Conservation (phyloP, 2,797 vertebrate genomes). For the Micropoecilia bifurca region DNA sequence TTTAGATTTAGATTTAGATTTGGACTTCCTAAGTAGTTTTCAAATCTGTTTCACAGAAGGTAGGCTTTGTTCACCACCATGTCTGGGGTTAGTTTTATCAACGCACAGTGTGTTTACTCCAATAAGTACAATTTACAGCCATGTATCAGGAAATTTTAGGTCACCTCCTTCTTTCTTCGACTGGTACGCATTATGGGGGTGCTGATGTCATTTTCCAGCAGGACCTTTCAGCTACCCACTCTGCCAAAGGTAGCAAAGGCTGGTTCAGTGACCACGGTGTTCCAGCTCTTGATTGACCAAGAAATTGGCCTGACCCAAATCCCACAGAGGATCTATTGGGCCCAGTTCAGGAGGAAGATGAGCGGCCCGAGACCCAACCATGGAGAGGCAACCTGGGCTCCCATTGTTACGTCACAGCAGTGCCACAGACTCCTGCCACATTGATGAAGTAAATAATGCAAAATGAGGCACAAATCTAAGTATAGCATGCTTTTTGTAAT, state of each 20-base stretch:
- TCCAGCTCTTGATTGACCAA: background rate
- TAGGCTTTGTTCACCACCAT: background rate
- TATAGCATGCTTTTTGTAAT: background rate
- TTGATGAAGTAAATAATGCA: background rate
- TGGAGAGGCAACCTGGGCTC: background rate
- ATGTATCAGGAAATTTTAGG: too few relatives aligned
- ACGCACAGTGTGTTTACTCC: background rate
- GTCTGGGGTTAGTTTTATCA: background rate
- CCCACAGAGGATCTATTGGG: too few relatives aligned
- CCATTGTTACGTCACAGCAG: background rate
- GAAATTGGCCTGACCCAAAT: background rate
- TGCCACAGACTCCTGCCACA: background rate
- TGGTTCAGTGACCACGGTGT: background rate
- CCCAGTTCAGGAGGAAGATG: background rate
- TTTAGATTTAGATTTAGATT: background rate
- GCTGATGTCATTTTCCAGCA: background rate
- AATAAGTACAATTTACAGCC: slow-evolving; percentile 16
- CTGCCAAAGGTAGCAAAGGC: background rate
- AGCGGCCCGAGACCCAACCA: background rate
- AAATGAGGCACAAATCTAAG: background rate
- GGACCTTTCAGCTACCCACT: too few relatives aligned
- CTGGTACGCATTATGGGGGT: background rate
- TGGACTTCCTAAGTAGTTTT: background rate
- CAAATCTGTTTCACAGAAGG: background rate
- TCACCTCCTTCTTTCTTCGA: too few relatives aligned